These are phyloP conservation scores for Macaria liturata DNA, from an alignment of 2,888 invertebrate genomes.

Conservation along the genomic window DNA sequence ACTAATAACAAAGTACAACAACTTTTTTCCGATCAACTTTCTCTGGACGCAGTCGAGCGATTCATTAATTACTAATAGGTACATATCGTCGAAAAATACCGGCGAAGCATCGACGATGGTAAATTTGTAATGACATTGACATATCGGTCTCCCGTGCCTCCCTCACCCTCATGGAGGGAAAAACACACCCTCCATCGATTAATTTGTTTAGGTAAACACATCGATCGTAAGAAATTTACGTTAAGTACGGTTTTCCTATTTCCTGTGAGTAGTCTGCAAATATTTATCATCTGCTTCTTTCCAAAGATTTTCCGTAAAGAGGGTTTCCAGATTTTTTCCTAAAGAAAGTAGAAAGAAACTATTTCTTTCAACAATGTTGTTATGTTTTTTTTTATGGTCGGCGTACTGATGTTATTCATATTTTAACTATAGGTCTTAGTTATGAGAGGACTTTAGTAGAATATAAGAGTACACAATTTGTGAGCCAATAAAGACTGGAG, in stretches of 20 bases:
- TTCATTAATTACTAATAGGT: constrained; percentile 20
- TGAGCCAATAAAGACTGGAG: too few relatives aligned
- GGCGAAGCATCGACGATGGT: not conserved
- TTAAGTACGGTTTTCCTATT: not conserved
- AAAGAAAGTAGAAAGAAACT: too few relatives aligned
- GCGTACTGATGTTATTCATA: too few relatives aligned
- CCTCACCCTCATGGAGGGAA: not conserved
- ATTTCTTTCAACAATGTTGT: too few relatives aligned
- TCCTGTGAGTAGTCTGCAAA: not conserved
- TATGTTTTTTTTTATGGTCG: too few relatives aligned
- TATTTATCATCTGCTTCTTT: not conserved
- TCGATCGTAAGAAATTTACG: constrained; percentile 1
- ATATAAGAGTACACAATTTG: too few relatives aligned
- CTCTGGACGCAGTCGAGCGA: constrained; percentile 11
- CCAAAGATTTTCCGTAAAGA: too few relatives aligned
- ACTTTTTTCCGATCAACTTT: too few relatives aligned
- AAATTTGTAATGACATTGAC: constrained; percentile 14
- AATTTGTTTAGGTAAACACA: not conserved
- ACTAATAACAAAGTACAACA: too few relatives aligned
- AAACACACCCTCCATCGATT: constrained; percentile 6
- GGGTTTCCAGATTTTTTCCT: too few relatives aligned
- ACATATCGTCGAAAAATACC: constrained; percentile 3
- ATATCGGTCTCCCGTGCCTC: constrained; percentile 7
- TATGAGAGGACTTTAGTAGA: too few relatives aligned
- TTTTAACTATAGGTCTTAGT: too few relatives aligned